Conservation (phyloP, 2,888 invertebrate species). For the Halictus ligatus region DNA sequence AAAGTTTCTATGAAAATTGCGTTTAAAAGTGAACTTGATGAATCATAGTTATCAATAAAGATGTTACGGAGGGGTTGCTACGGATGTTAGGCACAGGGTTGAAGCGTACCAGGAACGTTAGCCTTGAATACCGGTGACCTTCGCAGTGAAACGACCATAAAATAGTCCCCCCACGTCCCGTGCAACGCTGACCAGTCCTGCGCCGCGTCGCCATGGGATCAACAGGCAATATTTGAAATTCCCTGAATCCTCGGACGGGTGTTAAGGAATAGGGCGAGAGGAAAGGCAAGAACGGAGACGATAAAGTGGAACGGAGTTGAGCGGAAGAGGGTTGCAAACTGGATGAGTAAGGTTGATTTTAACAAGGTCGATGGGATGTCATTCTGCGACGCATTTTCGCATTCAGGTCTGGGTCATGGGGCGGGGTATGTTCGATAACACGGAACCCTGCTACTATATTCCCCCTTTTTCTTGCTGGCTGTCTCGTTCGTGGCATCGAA, state of each 20-base stretch:
- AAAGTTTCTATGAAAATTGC: background rate
- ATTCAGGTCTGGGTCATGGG: conserved; percentile 70
- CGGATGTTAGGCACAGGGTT: background rate
- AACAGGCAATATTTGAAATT: background rate
- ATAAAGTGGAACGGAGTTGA: background rate
- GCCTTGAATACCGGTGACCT: background rate
- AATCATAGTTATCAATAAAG: background rate
- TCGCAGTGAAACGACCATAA: background rate
- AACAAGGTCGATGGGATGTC: conserved; percentile 50
- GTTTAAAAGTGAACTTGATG: background rate
- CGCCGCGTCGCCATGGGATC: too few species aligned
- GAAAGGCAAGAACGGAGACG: background rate
- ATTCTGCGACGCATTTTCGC: conserved; percentile 55
- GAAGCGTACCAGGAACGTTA: background rate
- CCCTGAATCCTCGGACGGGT: background rate
- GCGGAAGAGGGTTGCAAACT: conserved; percentile 23
- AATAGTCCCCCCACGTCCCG: background rate
- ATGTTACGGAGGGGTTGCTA: too few species aligned
- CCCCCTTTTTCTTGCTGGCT: background rate
- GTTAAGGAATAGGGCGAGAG: background rate
- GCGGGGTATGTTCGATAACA: conserved; percentile 51
- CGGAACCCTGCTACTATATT: conserved; percentile 19
- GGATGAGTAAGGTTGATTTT: conserved; percentile 24
- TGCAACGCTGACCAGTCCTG: background rate
- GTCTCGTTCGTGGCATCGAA: background rate